These are phyloP conservation scores for Mastomys natalensis DNA, from an alignment of 2,113 vertebrate species.

Conservation along the genomic window DNA sequence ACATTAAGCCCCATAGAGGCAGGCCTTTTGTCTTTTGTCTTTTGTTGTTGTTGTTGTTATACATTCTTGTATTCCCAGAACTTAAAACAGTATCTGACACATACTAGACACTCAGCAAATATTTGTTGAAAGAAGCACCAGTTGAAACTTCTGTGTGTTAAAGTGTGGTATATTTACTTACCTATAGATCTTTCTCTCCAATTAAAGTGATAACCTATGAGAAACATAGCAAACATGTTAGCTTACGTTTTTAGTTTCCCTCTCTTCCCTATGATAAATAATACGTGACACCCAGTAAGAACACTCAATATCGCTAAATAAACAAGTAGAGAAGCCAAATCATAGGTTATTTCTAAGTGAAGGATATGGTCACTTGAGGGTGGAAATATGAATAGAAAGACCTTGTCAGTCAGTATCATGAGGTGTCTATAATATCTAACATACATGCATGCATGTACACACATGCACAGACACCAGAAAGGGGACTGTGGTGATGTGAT, in stretches of 20 bases:
- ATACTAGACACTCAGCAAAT: slow-evolving; percentile 42
- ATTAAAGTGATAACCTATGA: slow-evolving; percentile 31
- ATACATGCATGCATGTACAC: background rate
- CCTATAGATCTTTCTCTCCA: slow-evolving; percentile 10
- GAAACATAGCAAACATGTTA: background rate
- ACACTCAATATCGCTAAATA: slow-evolving; percentile 32
- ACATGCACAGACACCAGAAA: background rate
- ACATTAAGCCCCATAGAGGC: slow-evolving; percentile 1
- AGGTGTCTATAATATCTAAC: background rate
- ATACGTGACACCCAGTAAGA: background rate
- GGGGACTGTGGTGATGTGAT: background rate
- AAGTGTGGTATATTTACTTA: slow-evolving; percentile 14
- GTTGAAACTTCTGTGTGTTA: slow-evolving; percentile 3
- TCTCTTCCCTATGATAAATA: background rate
- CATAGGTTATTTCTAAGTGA: slow-evolving; percentile 25
- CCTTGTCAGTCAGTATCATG: background rate
- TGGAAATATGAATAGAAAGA: background rate
- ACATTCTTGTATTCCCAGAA: background rate
- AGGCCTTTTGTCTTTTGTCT: slow-evolving; percentile 12
- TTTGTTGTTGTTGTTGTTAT: too few species aligned
- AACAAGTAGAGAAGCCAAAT: slow-evolving; percentile 40
- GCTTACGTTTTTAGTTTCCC: background rate
- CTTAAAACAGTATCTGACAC: slow-evolving; percentile 38
- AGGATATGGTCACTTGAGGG: background rate
- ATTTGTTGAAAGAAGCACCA: slow-evolving; percentile 47